Conservation (phyloP, 2,113 vertebrate species). For the Gasterosteus nipponicus region DNA sequence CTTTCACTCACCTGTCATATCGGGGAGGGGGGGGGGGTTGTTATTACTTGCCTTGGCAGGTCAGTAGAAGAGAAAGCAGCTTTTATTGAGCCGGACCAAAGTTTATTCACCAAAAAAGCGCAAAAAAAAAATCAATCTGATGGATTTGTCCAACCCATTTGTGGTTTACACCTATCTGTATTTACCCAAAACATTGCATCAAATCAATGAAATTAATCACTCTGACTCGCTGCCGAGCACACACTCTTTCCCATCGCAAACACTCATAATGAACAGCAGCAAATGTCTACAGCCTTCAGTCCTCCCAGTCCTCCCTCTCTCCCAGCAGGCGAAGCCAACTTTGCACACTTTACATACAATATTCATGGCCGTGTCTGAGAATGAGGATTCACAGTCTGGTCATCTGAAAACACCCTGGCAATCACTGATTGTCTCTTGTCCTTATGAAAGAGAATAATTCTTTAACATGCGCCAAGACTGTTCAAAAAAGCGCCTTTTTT, state of each 20-base stretch:
- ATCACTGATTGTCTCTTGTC: slow-evolving; percentile 91
- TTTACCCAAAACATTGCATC: slow-evolving; percentile 75
- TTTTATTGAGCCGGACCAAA: slow-evolving; percentile 57
- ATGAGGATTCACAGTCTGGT: slow-evolving; percentile 92
- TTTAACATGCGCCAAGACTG: slow-evolving; percentile 94
- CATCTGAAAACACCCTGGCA: slow-evolving; percentile 90
- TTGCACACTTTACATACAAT: slow-evolving; percentile 94
- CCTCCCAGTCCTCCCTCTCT: slow-evolving; percentile 64
- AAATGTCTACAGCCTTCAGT: slow-evolving; percentile 63
- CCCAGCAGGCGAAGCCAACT: slow-evolving; percentile 87
- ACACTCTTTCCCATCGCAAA: slow-evolving; percentile 66
- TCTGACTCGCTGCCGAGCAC: slow-evolving; percentile 37
- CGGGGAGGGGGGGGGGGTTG: slow-evolving; percentile 24
- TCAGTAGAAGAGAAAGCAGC: slow-evolving; percentile 50
- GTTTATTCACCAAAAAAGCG: slow-evolving; percentile 59
- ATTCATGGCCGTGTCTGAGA: slow-evolving; percentile 90
- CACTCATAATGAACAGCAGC: slow-evolving; percentile 67
- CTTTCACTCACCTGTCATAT: slow-evolving; percentile 55
- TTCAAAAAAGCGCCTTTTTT: slow-evolving; percentile 93
- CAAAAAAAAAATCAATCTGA: slow-evolving; percentile 57
- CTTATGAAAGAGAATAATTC: slow-evolving; percentile 97
- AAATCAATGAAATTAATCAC: slow-evolving; percentile 77
- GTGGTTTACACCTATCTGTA: slow-evolving; percentile 67
- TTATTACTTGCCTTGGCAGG: slow-evolving; percentile 63
- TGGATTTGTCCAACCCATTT: slow-evolving; percentile 70